Evolutionary conservation across 2,797 vertebrate genomes (phyloP), one percentile per base, ranked within the genome.

Genomic region (Megaceryle alcyon): DNA sequence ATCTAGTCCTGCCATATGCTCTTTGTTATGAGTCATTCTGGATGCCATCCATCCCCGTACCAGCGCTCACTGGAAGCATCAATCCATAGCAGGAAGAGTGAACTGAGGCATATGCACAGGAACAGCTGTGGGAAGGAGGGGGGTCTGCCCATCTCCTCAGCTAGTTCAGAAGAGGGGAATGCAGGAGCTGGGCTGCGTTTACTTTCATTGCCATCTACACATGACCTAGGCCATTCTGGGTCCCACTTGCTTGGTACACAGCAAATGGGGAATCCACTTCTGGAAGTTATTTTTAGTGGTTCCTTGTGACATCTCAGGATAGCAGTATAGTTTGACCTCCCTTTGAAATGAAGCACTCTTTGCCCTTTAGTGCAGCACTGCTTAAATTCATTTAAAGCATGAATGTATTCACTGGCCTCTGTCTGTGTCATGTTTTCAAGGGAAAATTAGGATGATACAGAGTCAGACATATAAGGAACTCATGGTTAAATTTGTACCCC

Each of bases 21-120:
- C 60, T 92, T 95, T 95, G 89, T 84, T 92, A 79, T 96, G 96
- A 97, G 93, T 97, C 93, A 93, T 91, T 76, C 95, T 97, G 97
- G 91, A 97, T 94, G 88, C 95, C 57, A 49, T 96, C 94, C 94
- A 76, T 94, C 84, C 90, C 9, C 0, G 41, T 91, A 96, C 96
- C 61, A 68, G 10, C 22, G 56, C 90, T 88, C 28, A 3, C 66
- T 94, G 92, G 92, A 96, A 95, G 93, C 91, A 92, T 92, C 82
- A 41, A 11, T 95, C 93, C 88, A 61, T 10, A 65, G 86, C 84
- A 86, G 84, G 92, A 90, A 91, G 93, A 73, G 51, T 33, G 35
- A 92, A 88, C 31, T 3, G 66, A 95, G 65, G 86, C 95, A 86
- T 82, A 86, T 81, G 76, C 56, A 80, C 51, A 53, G 80, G 61